Percentiles rank a stretch among this genome's conserved stretches.
Conservation (phyloP, 2,888 invertebrate species). For the Camptogramma bilineatum region DNA sequence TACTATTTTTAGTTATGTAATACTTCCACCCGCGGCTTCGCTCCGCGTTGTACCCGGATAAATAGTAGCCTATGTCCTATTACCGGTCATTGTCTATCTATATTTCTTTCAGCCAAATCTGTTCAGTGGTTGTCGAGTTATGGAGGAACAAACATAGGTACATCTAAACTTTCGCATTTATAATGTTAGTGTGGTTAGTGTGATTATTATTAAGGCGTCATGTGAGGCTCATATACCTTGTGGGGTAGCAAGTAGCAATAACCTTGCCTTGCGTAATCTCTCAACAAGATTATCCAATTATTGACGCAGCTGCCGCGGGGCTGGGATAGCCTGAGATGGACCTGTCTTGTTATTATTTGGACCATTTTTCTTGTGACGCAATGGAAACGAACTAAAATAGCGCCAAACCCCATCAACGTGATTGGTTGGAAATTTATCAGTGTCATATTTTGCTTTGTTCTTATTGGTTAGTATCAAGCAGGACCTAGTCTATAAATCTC, state of each 20-base stretch:
- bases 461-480: background rate
- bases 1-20: too few relatives aligned
- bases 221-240: conserved; percentile 42
- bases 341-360: conserved; percentile 20
- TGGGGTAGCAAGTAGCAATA: conserved; percentile 37
- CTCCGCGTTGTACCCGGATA: too few relatives aligned
- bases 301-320: conserved; percentile 37
- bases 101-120: too few relatives aligned
- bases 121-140: too few relatives aligned
- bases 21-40: too few relatives aligned
- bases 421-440: background rate
- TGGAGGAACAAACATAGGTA: too few relatives aligned
- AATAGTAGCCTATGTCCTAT: too few relatives aligned
- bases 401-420: background rate
- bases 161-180: too few relatives aligned
- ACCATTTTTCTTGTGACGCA: conserved; percentile 26
- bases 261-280: conserved; percentile 41
- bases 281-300: conserved; percentile 44
- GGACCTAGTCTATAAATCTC: background rate
- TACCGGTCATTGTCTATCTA: too few relatives aligned
- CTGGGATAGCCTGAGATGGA: conserved; percentile 28
- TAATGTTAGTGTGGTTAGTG: too few relatives aligned
- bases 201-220: background rate
- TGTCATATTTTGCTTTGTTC: background rate
- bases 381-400: conserved; percentile 1